Percentiles rank a stretch among this genome's conserved stretches.
These are phyloP conservation scores for Salticus scenicus DNA, from an alignment of 2,888 invertebrate species.

Conservation along the genomic window DNA sequence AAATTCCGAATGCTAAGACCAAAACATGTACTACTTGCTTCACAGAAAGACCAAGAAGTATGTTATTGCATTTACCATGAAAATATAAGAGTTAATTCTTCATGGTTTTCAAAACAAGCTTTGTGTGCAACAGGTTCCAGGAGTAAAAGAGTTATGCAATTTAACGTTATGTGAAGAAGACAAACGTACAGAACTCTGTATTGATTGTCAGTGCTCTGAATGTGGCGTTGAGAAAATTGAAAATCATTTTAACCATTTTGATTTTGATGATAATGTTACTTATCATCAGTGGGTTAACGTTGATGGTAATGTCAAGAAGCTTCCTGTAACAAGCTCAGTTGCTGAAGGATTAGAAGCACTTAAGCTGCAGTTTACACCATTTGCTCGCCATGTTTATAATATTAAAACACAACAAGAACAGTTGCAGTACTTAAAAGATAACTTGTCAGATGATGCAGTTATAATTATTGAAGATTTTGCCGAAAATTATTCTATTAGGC, in stretches of 20 bases:
- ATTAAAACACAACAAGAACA: not conserved
- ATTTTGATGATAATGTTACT: not conserved
- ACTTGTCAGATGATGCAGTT: not conserved
- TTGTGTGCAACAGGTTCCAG: no score
- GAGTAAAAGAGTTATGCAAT: no score
- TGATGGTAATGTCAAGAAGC: not conserved
- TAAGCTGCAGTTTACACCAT: conserved; percentile 4
- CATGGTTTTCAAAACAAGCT: no score
- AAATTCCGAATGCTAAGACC: no score
- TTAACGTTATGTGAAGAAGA: not conserved
- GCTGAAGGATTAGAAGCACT: not conserved
- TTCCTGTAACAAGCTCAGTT: not conserved
- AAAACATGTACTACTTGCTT: no score
- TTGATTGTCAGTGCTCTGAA: conserved; percentile 2
- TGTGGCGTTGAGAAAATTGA: not conserved
- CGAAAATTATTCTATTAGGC: conserved; percentile 8
- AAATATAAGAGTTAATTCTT: no score
- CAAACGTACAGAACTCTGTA: not conserved
- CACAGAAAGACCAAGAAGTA: no score
- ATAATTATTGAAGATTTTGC: conserved; percentile 19
- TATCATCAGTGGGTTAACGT: conserved; percentile 11
- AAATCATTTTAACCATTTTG: not conserved
- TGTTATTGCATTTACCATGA: no score
- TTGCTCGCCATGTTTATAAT: conserved; percentile 15
- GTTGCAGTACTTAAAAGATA: conserved; percentile 3